phyloP scores from a whole-genome alignment of 2,888 invertebrate genomes.

The Atethmia centrago region DNA sequence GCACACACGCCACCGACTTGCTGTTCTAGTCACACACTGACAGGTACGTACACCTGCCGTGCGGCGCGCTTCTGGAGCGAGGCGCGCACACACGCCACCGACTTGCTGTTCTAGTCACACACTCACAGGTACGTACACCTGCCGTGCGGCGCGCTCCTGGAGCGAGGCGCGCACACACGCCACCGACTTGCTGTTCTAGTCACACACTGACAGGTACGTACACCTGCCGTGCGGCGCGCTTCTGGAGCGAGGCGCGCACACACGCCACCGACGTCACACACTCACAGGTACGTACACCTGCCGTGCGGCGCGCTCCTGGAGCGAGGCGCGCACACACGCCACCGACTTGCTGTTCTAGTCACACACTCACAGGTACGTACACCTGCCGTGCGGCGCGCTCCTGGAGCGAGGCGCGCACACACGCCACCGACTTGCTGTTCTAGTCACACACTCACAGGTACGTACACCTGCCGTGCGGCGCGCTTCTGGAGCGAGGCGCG shows the following conservation, averaged over 20 bases:
- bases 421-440: slow-evolving; percentile 93
- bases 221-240: not conserved
- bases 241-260: too few relatives aligned
- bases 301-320: not conserved
- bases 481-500: too few relatives aligned
- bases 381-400: slow-evolving; percentile 35
- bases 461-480: slow-evolving; percentile 13
- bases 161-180: slow-evolving; percentile 63
- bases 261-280: slow-evolving; percentile 66
- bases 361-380: too few relatives aligned
- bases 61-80: slow-evolving; percentile 68
- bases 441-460: slow-evolving; percentile 92
- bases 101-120: slow-evolving; percentile 52
- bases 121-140: slow-evolving; percentile 16
- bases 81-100: slow-evolving; percentile 48
- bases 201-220: slow-evolving; percentile 19
- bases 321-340: too few relatives aligned
- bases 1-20: slow-evolving; percentile 91
- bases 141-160: slow-evolving; percentile 14
- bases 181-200: slow-evolving; percentile 49
- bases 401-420: slow-evolving; percentile 85
- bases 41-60: slow-evolving; percentile 57
- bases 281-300: slow-evolving; percentile 12
- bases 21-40: slow-evolving; percentile 17
- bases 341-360: too few relatives aligned